phyloP scores from a whole-genome alignment of 2,797 vertebrate species.

The Eleutherodactylus coqui region DNA sequence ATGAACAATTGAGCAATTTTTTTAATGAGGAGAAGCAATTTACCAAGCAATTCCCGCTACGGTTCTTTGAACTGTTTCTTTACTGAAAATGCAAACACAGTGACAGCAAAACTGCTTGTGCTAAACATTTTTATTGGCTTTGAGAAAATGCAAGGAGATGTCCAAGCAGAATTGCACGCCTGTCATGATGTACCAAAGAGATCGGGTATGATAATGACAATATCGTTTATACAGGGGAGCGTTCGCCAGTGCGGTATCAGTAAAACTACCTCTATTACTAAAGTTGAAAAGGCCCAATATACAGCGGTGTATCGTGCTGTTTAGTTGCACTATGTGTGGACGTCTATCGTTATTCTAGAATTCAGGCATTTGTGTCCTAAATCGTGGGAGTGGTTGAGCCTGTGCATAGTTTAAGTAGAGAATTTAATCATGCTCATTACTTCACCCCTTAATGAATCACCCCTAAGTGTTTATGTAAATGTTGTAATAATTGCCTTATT shows the following conservation, averaged over 20 bases:
- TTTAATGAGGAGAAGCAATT: too few relatives aligned
- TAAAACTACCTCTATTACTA: background rate
- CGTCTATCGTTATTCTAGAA: background rate
- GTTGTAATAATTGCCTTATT: conserved; percentile 17
- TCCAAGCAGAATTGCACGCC: background rate
- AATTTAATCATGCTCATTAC: conserved; percentile 6
- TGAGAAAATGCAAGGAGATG: background rate
- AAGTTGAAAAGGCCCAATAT: background rate
- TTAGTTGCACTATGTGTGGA: background rate
- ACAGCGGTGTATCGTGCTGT: background rate
- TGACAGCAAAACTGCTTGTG: too few relatives aligned
- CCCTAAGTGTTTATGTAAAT: conserved; percentile 21
- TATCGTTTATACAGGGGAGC: background rate
- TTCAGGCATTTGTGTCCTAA: background rate
- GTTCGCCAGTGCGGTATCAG: background rate
- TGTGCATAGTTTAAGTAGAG: background rate
- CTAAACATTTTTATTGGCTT: too few relatives aligned
- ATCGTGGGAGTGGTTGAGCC: background rate
- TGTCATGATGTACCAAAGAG: background rate
- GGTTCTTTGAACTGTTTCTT: too few relatives aligned
- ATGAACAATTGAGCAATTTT: too few relatives aligned
- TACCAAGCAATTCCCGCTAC: too few relatives aligned
- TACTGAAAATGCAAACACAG: too few relatives aligned
- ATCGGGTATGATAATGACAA: background rate
- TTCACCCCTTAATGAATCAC: conserved; percentile 20